Conservation (phyloP, 2,888 invertebrate genomes). For the Cheilosia impressa region DNA sequence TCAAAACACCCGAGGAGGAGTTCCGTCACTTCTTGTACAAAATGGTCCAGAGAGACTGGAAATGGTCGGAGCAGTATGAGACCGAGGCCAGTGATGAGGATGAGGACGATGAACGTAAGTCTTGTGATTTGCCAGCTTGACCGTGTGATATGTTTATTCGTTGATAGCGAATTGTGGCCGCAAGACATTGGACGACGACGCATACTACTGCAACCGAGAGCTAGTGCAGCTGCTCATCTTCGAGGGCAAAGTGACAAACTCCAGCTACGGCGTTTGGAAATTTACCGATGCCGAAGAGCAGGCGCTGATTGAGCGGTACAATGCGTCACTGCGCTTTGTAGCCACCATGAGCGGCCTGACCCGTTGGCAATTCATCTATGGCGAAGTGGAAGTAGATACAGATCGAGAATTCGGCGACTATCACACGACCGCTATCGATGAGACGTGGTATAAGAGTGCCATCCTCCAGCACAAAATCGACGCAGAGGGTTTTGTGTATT, state of each 20-base stretch:
- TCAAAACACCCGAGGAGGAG: constrained; percentile 89
- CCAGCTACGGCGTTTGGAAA: constrained; percentile 86
- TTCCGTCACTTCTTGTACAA: constrained; percentile 89
- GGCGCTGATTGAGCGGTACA: constrained; percentile 87
- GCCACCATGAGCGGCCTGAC: constrained; percentile 95
- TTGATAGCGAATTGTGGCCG: constrained; percentile 87
- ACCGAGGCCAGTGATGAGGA: constrained; percentile 77
- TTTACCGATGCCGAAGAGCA: constrained; percentile 84
- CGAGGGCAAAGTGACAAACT: constrained; percentile 90
- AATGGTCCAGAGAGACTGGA: constrained; percentile 86
- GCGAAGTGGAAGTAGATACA: constrained; percentile 85
- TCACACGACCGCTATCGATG: constrained; percentile 91
- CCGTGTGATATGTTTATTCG: background rate
- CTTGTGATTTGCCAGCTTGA: background rate
- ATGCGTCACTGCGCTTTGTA: constrained; percentile 91
- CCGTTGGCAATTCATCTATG: constrained; percentile 91
- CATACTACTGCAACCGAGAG: constrained; percentile 93
- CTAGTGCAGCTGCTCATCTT: constrained; percentile 93
- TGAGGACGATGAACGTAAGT: constrained; percentile 80
- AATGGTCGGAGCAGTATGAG: constrained; percentile 87
- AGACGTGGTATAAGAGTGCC: constrained; percentile 95
- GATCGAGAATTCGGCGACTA: constrained; percentile 89
- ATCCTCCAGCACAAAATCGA: constrained; percentile 93
- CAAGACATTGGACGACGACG: constrained; percentile 87
- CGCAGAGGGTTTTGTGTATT: constrained; percentile 90